These are phyloP conservation scores for Heliconius melpomene DNA, from an alignment of 1,140 invertebrate genomes.

Conservation along the genomic window DNA sequence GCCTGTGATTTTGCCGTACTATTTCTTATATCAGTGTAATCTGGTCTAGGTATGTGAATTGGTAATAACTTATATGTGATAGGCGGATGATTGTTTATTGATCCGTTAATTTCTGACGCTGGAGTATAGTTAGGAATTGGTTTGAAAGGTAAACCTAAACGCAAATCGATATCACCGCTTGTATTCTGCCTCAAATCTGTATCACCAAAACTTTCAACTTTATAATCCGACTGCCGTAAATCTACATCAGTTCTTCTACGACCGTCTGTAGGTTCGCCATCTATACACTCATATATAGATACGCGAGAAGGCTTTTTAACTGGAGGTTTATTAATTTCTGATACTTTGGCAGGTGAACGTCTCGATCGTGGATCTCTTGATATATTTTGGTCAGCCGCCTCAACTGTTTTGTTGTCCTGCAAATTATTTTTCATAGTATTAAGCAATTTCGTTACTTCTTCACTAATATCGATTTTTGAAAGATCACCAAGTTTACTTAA, in stretches of 20 bases:
- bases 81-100: slow-evolving; percentile 88
- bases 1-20: slow-evolving; percentile 86
- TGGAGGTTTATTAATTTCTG: slow-evolving; percentile 53
- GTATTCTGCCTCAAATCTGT: slow-evolving; percentile 80
- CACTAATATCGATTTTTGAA: slow-evolving; percentile 88
- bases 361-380: slow-evolving; percentile 65
- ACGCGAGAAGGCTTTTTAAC: slow-evolving; percentile 61
- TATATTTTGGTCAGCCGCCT: slow-evolving; percentile 47
- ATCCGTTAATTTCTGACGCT: slow-evolving; percentile 92
- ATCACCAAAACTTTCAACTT: slow-evolving; percentile 76
- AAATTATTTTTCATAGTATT: slow-evolving; percentile 83
- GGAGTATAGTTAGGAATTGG: slow-evolving; percentile 89
- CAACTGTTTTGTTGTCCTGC: slow-evolving; percentile 59
- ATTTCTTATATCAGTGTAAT: slow-evolving; percentile 88
- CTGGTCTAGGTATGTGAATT: slow-evolving; percentile 87
- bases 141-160: slow-evolving; percentile 88
- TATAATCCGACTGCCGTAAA: slow-evolving; percentile 80
- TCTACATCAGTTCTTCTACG: slow-evolving; percentile 82
- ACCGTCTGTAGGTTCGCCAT: slow-evolving; percentile 76
- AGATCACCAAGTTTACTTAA: slow-evolving; percentile 86
- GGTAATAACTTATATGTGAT: slow-evolving; percentile 85
- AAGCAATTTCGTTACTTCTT: slow-evolving; percentile 86
- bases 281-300: slow-evolving; percentile 79
- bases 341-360: slow-evolving; percentile 60
- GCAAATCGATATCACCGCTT: slow-evolving; percentile 86